Evolutionary conservation across 2,797 vertebrate species (phyloP).

Genomic region (Pantherophis alleghaniensis): DNA sequence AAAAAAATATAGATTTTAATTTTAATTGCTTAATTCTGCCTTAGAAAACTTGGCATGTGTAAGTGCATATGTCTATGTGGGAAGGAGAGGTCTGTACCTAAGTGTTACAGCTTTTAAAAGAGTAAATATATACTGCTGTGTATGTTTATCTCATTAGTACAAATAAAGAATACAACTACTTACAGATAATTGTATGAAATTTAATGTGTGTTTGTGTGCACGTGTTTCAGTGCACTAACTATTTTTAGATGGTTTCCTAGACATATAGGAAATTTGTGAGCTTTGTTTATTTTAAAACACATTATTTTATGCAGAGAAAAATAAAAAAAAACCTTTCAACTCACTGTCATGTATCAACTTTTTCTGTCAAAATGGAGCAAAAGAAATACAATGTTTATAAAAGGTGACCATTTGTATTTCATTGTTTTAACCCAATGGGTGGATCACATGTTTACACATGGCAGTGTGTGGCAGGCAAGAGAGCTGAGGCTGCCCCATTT

Average conservation of each 20-base stretch:
- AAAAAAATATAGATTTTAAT: background rate
- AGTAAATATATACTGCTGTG: background rate
- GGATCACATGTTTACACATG: background rate
- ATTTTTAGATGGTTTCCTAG: slow-evolving; percentile 22
- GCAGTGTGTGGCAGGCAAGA: background rate
- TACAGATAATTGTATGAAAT: background rate
- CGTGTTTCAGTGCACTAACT: background rate
- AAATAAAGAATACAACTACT: slow-evolving; percentile 9
- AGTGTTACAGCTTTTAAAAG: background rate
- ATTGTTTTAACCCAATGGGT: background rate
- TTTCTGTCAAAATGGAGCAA: background rate
- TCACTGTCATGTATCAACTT: background rate
- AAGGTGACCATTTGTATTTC: background rate
- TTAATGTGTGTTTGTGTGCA: background rate
- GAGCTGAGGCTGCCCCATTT: background rate
- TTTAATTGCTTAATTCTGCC: background rate
- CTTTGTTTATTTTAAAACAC: background rate
- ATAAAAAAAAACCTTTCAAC: background rate
- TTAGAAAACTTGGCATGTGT: background rate
- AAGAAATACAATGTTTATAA: background rate
- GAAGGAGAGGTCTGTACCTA: background rate
- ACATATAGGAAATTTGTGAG: background rate
- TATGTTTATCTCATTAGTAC: slow-evolving; percentile 9
- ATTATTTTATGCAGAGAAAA: slow-evolving; percentile 4
- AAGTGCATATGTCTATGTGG: background rate